Base-by-base conservation (phyloP, 2,888 invertebrate species). In the Tuberolachnus salignus region DNA sequence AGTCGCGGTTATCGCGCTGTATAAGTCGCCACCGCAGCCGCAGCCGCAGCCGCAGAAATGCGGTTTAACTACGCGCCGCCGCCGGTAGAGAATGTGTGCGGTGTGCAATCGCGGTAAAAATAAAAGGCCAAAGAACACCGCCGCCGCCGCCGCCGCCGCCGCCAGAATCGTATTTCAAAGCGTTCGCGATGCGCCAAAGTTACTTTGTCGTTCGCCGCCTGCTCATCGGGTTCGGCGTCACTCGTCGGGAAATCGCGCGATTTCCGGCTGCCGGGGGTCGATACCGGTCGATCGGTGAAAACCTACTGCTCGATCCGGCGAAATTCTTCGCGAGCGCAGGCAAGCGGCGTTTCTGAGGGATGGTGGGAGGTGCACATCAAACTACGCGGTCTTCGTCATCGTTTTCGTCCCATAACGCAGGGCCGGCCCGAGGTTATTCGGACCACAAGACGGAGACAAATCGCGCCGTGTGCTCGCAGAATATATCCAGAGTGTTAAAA, bases 51-150 rank as follows among this genome's bases (percentile, higher is more conserved):
- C 44, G 57, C 61, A 61, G 72, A 73, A 73, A 63, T 63, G 72
- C 72, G 72, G 72, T 63, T 51, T 71, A 57, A 61, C n/a, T n/a
- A 10, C 42, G 16, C 53, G 51, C 34, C 59, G 26, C 46, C 74
- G 66, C 42, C 66, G 44, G 46, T 57, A 75, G 75, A 75, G 75
- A 75, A 75, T 75, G 75, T 67, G 51, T 44, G n/a, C 57, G 19
- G 13, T 49, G 75, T 57, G 51, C 57, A n/a, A 57, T 19, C n/a
- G 67, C 51, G 49, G 61, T 19, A 63, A 73, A 53, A 73, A 73
- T 61, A 51, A 73, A 73, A 73, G n/a, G 34, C 72, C 61, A 73
- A 51, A 51, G 26, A 49, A 61, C 61, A n/a, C 26, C 69, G 53
- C 42, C 19, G 16, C 42, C 61, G 46, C 46, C 59, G 34, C 26